phyloP scores from a whole-genome alignment of 2,888 invertebrate genomes.

The Pantelozetes paolii region DNA sequence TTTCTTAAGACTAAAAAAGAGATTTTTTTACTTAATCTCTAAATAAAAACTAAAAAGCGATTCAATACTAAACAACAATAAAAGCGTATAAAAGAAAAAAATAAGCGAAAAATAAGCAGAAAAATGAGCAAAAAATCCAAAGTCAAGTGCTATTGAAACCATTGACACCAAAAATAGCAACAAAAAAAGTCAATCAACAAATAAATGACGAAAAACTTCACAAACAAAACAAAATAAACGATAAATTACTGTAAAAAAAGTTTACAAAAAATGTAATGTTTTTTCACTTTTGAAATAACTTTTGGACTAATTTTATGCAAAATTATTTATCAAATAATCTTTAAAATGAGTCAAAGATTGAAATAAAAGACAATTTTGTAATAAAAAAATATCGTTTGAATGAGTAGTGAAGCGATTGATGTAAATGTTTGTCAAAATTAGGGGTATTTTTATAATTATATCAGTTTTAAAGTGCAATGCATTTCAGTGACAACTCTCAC shows the following conservation, averaged over 20 bases:
- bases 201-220: neutral
- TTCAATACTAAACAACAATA: neutral
- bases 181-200: neutral
- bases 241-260: neutral
- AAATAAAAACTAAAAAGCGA: neutral
- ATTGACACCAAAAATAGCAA: neutral
- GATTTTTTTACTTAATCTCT: neutral
- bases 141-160: neutral
- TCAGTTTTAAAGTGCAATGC: neutral
- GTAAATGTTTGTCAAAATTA: neutral
- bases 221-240: neutral
- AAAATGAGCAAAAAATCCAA: neutral
- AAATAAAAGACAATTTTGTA: too few relatives aligned
- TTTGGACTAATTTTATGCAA: too few relatives aligned
- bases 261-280: too few relatives aligned
- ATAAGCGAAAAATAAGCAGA: neutral
- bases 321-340: too few relatives aligned
- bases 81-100: neutral
- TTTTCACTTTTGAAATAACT: too few relatives aligned
- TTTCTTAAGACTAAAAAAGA: neutral
- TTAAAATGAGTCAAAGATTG: too few relatives aligned
- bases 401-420: conserved; percentile 26
- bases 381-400: neutral
- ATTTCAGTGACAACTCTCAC: neutral
- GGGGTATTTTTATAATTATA: too few relatives aligned